Conservation (phyloP, 2,888 invertebrate genomes). For the Uropetala carovei region DNA sequence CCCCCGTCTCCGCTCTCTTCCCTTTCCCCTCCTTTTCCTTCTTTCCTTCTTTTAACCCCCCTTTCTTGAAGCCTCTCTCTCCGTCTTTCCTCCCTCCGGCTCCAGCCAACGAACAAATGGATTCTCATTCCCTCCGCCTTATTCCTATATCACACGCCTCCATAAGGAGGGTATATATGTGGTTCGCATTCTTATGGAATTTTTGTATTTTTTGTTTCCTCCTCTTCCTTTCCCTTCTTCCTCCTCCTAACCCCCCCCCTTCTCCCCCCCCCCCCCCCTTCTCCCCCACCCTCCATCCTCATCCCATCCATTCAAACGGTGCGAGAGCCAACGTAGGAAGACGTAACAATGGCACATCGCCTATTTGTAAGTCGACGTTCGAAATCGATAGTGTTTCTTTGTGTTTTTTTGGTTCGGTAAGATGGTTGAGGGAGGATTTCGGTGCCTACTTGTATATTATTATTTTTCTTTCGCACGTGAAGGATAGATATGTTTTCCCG, state of each 20-base stretch:
- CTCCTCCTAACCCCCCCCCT: too few relatives aligned
- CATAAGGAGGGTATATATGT: neutral
- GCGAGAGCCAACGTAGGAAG: neutral
- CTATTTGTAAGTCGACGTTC: conserved; percentile 19
- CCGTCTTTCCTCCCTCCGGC: neutral
- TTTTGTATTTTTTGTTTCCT: neutral
- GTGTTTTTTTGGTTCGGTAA: too few relatives aligned
- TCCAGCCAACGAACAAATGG: neutral
- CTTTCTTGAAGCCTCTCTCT: neutral
- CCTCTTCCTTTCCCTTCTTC: neutral
- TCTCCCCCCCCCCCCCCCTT: too few relatives aligned
- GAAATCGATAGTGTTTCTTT: neutral
- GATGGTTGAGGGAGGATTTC: neutral
- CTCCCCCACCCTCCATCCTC: too few relatives aligned
- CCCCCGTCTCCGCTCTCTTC: too few relatives aligned
- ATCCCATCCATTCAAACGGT: too few relatives aligned
- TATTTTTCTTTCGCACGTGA: neutral
- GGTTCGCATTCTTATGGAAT: conserved; percentile 24
- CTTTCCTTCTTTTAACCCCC: neutral
- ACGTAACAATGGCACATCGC: neutral
- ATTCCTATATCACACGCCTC: neutral
- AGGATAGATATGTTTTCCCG: neutral
- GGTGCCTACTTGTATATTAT: neutral
- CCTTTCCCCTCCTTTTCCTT: neutral
- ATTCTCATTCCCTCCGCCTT: neutral